Percentiles rank a stretch among this genome's conserved stretches.
phyloP scores from a whole-genome alignment of 2,113 vertebrate species.

The Eretmodus cyanostictus region DNA sequence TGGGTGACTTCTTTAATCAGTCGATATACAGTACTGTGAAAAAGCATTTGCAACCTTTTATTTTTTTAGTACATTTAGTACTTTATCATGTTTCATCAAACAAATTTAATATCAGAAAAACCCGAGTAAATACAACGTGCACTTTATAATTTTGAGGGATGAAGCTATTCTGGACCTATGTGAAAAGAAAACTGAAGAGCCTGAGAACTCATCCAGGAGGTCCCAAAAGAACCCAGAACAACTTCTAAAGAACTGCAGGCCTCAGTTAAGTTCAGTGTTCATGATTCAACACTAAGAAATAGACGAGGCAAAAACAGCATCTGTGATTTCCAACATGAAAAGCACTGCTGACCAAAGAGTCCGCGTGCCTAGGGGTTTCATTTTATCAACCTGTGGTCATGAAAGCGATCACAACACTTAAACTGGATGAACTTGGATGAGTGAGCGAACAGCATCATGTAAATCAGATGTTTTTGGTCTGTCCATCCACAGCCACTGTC shows the following conservation, averaged over 20 bases:
- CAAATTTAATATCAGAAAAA: not conserved
- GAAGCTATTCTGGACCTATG: not conserved
- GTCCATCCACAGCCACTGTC: not conserved
- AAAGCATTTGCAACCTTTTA: not conserved
- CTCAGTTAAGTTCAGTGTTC: not conserved
- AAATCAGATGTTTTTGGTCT: not conserved
- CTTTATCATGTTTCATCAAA: not conserved
- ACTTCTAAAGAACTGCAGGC: not conserved
- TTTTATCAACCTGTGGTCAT: not conserved
- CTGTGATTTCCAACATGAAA: not conserved
- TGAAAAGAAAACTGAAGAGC: not conserved
- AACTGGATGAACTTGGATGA: not conserved
- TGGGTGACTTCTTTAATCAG: not conserved
- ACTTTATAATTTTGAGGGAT: not conserved
- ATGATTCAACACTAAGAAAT: not conserved
- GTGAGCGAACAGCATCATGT: not conserved
- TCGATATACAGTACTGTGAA: not conserved
- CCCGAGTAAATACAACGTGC: not conserved
- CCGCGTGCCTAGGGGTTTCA: not conserved
- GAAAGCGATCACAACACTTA: rapidly evolving
- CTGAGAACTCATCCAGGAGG: not conserved
- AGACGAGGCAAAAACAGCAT: rapidly evolving
- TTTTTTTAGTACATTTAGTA: not conserved
- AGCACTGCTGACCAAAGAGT: not conserved
- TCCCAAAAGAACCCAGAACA: not conserved